Percentiles rank a stretch among this genome's conserved stretches.
Conservation (phyloP, 2,797 vertebrate species). For the Sylvilagus floridanus region DNA sequence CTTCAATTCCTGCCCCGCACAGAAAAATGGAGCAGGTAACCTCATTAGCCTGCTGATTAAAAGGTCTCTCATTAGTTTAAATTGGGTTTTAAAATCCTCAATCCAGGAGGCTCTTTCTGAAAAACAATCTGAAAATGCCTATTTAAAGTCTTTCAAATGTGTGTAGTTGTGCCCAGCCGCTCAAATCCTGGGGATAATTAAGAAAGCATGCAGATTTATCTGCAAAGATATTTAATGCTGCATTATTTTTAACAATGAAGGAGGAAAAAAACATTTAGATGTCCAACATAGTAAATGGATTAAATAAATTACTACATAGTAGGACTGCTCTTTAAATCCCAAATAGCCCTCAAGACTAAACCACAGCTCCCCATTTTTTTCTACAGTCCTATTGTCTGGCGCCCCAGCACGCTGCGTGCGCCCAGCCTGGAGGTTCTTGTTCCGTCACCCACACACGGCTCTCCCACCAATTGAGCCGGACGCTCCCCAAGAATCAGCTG, state of each 20-base stretch:
- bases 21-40: slow-evolving; percentile 38
- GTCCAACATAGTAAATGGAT: slow-evolving; percentile 45
- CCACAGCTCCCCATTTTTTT: neutral
- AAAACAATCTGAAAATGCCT: slow-evolving; percentile 57
- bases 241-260: slow-evolving; percentile 43
- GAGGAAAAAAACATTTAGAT: neutral
- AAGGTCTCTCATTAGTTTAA: slow-evolving; percentile 55
- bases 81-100: slow-evolving; percentile 69
- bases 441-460: neutral
- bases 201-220: slow-evolving; percentile 36
- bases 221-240: slow-evolving; percentile 25
- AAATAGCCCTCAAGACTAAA: neutral
- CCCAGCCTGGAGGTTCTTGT: neutral
- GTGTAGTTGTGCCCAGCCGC: slow-evolving; percentile 60
- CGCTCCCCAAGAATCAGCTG: neutral
- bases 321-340: slow-evolving; percentile 42
- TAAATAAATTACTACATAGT: slow-evolving; percentile 36
- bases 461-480: neutral
- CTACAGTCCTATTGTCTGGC: neutral
- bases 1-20: slow-evolving; percentile 32
- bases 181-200: slow-evolving; percentile 48
- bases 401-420: neutral
- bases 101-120: slow-evolving; percentile 16
- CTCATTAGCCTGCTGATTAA: slow-evolving; percentile 56
- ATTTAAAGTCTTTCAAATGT: slow-evolving; percentile 61